Evolutionary conservation across 2,113 vertebrate species (phyloP).

Genomic region (Centropristis striata): DNA sequence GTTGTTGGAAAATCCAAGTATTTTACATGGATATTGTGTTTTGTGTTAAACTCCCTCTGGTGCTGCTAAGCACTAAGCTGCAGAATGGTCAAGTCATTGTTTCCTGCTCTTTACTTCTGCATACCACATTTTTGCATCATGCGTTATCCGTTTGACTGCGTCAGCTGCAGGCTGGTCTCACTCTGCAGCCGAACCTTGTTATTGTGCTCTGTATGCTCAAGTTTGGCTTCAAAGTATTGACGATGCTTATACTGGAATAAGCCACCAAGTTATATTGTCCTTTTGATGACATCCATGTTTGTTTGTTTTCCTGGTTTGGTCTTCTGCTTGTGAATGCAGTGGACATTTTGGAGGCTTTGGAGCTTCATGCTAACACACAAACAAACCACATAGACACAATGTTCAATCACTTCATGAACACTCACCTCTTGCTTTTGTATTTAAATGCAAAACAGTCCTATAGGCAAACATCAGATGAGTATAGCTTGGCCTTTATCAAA

Average conservation of each 20-base stretch:
- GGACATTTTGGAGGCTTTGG: no score
- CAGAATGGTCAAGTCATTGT: conserved; percentile 38
- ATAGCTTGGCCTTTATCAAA: not conserved
- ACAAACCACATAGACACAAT: not conserved
- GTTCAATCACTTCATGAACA: not conserved
- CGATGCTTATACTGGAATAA: not conserved
- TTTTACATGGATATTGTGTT: conserved; percentile 34
- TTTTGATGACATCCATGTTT: not conserved
- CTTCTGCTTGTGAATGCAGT: not conserved
- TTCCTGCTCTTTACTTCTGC: conserved; percentile 29
- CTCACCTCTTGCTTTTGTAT: not conserved
- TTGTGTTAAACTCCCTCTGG: conserved; percentile 37
- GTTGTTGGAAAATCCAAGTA: conserved; percentile 20
- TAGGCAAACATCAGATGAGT: no score
- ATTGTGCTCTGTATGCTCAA: not conserved
- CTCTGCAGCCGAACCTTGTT: conserved; percentile 13
- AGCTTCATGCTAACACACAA: not conserved
- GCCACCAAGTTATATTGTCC: not conserved
- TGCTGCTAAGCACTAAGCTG: conserved; percentile 46
- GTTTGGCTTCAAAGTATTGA: not conserved
- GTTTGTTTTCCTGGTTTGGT: not conserved
- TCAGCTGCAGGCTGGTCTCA: conserved; percentile 25
- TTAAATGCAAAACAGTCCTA: conserved; percentile 17
- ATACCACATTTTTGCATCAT: conserved; percentile 29
- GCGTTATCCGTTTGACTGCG: conserved; percentile 35